A percentile compares a stretch with the other conserved stretches of the same genome.
phyloP scores from a whole-genome alignment of 2,888 invertebrate genomes.

The Phymatocera aterrima region DNA sequence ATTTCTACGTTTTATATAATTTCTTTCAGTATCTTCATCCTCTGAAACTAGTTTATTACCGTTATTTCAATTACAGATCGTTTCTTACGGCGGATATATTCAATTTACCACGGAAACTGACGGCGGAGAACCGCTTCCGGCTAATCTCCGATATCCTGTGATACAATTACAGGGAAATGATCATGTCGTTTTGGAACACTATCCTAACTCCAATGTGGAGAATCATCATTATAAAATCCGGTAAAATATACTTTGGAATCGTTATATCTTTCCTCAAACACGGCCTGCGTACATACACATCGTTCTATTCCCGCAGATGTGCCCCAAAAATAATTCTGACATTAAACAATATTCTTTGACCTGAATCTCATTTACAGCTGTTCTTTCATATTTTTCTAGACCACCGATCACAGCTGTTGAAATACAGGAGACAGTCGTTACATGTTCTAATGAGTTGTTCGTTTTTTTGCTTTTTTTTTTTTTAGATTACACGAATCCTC shows the following conservation, averaged over 20 bases:
- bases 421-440: background rate
- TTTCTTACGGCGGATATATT: slow-evolving; percentile 94
- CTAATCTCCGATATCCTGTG: slow-evolving; percentile 83
- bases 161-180: slow-evolving; percentile 89
- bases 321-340: too few species aligned
- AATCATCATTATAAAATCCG: slow-evolving; percentile 75
- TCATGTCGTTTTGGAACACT: slow-evolving; percentile 86
- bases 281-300: too few species aligned
- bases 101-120: slow-evolving; percentile 85
- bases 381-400: too few species aligned
- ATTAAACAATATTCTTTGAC: too few species aligned
- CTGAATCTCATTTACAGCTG: too few species aligned
- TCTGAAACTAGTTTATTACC: background rate
- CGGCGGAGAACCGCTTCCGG: slow-evolving; percentile 78
- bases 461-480: slow-evolving; percentile 39
- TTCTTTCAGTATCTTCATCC: background rate
- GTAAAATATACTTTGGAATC: slow-evolving; percentile 67
- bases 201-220: slow-evolving; percentile 70
- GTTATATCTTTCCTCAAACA: too few species aligned
- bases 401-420: background rate
- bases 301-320: too few species aligned
- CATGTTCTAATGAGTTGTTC: background rate
- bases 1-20: too few species aligned
- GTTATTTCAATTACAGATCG: slow-evolving; percentile 77
- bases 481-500: slow-evolving; percentile 84